phyloP scores from a whole-genome alignment of 2,888 invertebrate genomes.

The Epistrophella euchroma region DNA sequence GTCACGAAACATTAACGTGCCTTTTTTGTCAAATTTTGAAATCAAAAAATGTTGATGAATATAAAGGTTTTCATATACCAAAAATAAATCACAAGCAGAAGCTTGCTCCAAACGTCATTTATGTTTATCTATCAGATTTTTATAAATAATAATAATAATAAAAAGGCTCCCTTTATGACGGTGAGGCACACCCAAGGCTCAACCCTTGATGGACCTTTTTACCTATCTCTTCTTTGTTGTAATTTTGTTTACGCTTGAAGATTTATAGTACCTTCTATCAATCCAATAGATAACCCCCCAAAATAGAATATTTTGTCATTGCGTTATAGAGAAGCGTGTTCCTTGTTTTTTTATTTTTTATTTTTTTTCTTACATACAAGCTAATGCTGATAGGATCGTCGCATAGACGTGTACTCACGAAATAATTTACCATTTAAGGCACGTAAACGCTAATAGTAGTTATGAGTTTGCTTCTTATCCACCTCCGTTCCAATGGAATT shows the following conservation, averaged over 20 bases:
- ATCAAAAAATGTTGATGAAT: conserved; percentile 5
- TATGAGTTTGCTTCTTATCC: conserved; percentile 20
- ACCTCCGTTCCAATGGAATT: conserved; percentile 22
- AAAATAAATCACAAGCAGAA: conserved; percentile 50
- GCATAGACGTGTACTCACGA: conserved; percentile 51
- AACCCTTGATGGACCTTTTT: conserved; percentile 18
- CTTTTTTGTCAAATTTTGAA: conserved; percentile 7
- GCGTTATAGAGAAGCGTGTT: conserved; percentile 60
- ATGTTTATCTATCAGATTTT: conserved; percentile 47
- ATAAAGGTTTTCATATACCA: background rate
- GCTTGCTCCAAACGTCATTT: conserved; percentile 14
- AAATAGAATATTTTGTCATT: conserved; percentile 60
- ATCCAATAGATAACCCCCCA: conserved; percentile 49
- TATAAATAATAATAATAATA: conserved; percentile 35
- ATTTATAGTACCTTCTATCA: conserved; percentile 62
- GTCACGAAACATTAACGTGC: background rate
- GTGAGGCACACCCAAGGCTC: conserved; percentile 53
- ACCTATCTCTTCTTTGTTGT: conserved; percentile 21
- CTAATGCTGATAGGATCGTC: conserved; percentile 49
- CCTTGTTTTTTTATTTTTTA: background rate
- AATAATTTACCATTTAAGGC: conserved; percentile 65
- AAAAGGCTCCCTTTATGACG: background rate
- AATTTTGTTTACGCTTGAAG: conserved; percentile 27
- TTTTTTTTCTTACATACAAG: conserved; percentile 4
- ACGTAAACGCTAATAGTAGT: conserved; percentile 66